phyloP scores from a whole-genome alignment of 2,797 vertebrate genomes.

The Rhyacichthys aspro region DNA sequence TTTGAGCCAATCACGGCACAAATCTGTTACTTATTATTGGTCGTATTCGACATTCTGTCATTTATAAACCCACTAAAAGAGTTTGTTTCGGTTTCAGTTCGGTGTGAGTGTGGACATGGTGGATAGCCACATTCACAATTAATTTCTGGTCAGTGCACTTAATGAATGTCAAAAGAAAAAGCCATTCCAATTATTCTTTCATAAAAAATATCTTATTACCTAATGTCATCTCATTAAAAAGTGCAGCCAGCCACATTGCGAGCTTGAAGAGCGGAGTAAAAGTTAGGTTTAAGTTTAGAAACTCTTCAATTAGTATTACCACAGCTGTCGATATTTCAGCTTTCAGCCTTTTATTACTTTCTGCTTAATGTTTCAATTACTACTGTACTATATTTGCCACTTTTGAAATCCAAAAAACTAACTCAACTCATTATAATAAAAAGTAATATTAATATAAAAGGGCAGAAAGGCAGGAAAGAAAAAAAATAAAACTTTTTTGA shows the following conservation, averaged over 20 bases:
- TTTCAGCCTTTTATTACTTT: too few species aligned
- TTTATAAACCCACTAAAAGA: background rate
- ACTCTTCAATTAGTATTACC: background rate
- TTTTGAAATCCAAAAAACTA: too few species aligned
- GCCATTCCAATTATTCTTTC: constrained; percentile 13
- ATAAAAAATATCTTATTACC: constrained; percentile 8
- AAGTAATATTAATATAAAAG: too few species aligned
- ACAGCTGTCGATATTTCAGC: too few species aligned
- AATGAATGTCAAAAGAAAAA: constrained; percentile 13
- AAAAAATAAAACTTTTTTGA: too few species aligned
- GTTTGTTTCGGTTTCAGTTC: background rate
- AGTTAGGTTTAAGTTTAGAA: too few species aligned
- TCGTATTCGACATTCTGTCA: constrained; percentile 16
- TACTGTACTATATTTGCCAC: too few species aligned
- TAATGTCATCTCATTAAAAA: constrained; percentile 15
- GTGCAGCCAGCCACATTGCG: constrained; percentile 1
- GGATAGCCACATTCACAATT: background rate
- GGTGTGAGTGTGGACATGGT: background rate
- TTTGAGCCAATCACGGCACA: constrained; percentile 1
- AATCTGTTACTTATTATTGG: constrained; percentile 11
- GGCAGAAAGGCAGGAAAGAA: too few species aligned
- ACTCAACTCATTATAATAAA: too few species aligned
- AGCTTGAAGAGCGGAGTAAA: background rate
- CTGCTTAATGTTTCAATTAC: too few species aligned
- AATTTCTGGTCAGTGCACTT: constrained; percentile 14